These are phyloP conservation scores for Halichondria panicea DNA, from an alignment of 37 sponge, comb jelly and placozoan species.

Conservation along the genomic window DNA sequence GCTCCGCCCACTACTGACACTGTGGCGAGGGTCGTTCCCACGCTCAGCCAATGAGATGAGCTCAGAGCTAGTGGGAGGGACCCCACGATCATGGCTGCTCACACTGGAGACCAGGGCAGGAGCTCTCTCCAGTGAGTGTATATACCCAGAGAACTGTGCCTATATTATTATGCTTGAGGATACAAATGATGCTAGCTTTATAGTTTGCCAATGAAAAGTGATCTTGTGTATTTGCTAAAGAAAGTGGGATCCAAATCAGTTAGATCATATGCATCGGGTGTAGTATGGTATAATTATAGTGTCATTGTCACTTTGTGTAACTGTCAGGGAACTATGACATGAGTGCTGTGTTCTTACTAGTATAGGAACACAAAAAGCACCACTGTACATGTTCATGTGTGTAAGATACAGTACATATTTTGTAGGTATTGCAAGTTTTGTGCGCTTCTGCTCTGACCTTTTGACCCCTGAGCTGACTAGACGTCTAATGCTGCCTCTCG, in stretches of 20 bases:
- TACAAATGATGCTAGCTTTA: too few species aligned
- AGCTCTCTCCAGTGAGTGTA: constrained; percentile 71
- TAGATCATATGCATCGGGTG: too few species aligned
- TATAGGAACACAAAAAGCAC: too few species aligned
- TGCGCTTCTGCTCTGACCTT: constrained; percentile 82
- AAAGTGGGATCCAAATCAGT: too few species aligned
- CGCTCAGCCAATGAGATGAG: constrained; percentile 87
- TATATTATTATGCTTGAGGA: too few species aligned
- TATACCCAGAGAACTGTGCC: too few species aligned
- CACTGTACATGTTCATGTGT: neutral
- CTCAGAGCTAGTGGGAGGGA: constrained; percentile 74
- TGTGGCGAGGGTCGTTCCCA: constrained; percentile 91
- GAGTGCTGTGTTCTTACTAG: too few species aligned
- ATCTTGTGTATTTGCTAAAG: too few species aligned
- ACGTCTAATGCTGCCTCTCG: constrained; percentile 78
- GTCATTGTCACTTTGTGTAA: too few species aligned
- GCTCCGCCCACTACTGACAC: constrained; percentile 64
- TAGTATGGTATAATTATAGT: too few species aligned
- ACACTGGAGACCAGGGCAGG: constrained; percentile 82
- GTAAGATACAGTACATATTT: neutral
- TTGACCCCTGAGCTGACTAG: constrained; percentile 75
- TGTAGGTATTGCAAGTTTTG: constrained; percentile 75
- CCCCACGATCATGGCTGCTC: constrained; percentile 51
- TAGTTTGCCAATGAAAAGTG: too few species aligned
- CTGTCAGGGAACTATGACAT: too few species aligned